A percentile compares a stretch with the other conserved stretches of the same genome.
Conservation (phyloP, 1,140 invertebrate species). For the Papilio helenus region DNA sequence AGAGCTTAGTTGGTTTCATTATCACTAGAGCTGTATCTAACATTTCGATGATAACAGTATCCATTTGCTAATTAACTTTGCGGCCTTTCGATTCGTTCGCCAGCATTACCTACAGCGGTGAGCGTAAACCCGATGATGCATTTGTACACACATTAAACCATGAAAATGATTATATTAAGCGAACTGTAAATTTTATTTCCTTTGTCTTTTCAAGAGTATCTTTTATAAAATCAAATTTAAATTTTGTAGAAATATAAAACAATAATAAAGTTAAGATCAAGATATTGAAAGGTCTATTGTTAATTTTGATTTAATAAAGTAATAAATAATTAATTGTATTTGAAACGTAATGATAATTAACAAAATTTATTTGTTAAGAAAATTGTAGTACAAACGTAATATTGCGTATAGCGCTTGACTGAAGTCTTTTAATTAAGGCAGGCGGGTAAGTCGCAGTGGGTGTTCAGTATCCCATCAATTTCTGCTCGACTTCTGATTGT, state of each 20-base stretch:
- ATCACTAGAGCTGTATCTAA: conserved; percentile 10
- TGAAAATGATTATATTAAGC: background rate
- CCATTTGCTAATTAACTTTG: conserved; percentile 19
- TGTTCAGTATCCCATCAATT: conserved; percentile 63
- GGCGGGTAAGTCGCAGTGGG: conserved; percentile 55
- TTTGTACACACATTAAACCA: background rate
- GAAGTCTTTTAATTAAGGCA: conserved; percentile 79
- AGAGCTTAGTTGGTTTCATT: background rate
- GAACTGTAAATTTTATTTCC: background rate
- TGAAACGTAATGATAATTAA: conserved; percentile 45
- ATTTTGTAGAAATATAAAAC: background rate
- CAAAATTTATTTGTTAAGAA: conserved; percentile 52
- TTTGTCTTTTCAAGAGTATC: conserved; percentile 22
- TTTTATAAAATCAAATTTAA: too few relatives aligned
- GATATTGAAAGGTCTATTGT: background rate
- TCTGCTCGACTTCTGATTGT: conserved; percentile 75
- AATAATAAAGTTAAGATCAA: background rate
- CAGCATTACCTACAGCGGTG: conserved; percentile 5
- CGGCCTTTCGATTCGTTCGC: conserved; percentile 5
- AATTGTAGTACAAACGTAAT: conserved; percentile 67
- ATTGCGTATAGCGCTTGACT: conserved; percentile 75
- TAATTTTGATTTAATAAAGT: conserved; percentile 21
- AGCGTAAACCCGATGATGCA: conserved; percentile 1
- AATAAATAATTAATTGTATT: conserved; percentile 9
- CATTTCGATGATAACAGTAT: conserved; percentile 12